Conservation (phyloP, 2,113 vertebrate species). For the Entomyzon cyanotis region DNA sequence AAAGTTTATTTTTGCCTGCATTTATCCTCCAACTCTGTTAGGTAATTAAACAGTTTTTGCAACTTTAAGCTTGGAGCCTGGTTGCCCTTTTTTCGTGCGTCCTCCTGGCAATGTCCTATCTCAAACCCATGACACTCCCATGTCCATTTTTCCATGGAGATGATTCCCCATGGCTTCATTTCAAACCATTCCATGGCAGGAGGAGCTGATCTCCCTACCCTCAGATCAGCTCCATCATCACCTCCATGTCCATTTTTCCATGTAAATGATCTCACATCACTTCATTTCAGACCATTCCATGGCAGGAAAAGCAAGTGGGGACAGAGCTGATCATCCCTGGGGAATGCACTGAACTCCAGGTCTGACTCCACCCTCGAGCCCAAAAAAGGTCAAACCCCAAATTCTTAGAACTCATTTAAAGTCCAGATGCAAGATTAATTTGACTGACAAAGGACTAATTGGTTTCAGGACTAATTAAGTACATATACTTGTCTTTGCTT, state of each 20-base stretch:
- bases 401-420: slow-evolving; percentile 34
- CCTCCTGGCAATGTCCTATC: too few relatives aligned
- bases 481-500: slow-evolving; percentile 42
- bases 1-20: too few relatives aligned
- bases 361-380: neutral
- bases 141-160: neutral
- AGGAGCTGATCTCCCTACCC: neutral
- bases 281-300: neutral
- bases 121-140: too few relatives aligned
- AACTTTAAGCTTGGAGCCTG: too few relatives aligned
- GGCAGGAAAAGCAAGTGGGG: neutral
- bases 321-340: neutral
- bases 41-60: too few relatives aligned
- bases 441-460: slow-evolving; percentile 50
- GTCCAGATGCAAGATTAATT: slow-evolving; percentile 41
- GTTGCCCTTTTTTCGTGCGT: too few relatives aligned
- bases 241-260: neutral
- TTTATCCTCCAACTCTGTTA: too few relatives aligned
- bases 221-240: neutral
- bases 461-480: slow-evolving; percentile 62
- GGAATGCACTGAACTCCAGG: neutral
- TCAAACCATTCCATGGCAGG: neutral
- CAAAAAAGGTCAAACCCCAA: slow-evolving; percentile 13
- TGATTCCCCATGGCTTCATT: neutral
- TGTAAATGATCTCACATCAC: neutral